Conservation (phyloP, 2,797 vertebrate genomes). For the Taenioides sp. region DNA sequence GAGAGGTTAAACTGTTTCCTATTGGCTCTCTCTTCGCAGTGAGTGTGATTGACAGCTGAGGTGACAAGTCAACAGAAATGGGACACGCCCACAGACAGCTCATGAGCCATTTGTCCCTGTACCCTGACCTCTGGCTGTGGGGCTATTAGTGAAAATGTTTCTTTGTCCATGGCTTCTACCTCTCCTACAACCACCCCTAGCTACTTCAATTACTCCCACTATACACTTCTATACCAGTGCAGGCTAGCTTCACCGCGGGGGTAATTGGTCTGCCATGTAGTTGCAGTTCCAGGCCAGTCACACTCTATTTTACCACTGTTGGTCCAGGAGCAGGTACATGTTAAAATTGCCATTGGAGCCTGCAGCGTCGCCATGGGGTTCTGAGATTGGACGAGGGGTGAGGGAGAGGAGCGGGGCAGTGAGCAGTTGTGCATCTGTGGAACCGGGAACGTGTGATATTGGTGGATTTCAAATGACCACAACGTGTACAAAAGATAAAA, state of each 20-base stretch:
- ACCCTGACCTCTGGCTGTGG: slow-evolving; percentile 68
- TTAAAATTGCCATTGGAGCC: slow-evolving; percentile 72
- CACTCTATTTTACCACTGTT: slow-evolving; percentile 70
- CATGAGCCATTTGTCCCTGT: slow-evolving; percentile 58
- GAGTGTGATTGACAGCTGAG: background rate
- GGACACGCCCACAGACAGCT: slow-evolving; percentile 42
- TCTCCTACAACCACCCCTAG: slow-evolving; percentile 69
- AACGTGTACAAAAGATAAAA: too few relatives aligned
- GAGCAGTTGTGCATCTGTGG: slow-evolving; percentile 28
- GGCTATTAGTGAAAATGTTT: slow-evolving; percentile 72
- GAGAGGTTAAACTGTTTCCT: background rate
- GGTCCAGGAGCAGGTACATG: slow-evolving; percentile 48
- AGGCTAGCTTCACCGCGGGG: slow-evolving; percentile 72
- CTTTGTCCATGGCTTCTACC: slow-evolving; percentile 68
- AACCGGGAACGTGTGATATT: background rate
- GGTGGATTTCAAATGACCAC: too few relatives aligned
- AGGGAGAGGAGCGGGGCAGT: slow-evolving; percentile 5
- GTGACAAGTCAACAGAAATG: background rate
- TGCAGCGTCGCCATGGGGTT: slow-evolving; percentile 47
- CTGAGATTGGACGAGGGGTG: slow-evolving; percentile 54
- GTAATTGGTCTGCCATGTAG: slow-evolving; percentile 77
- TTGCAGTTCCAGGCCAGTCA: slow-evolving; percentile 69
- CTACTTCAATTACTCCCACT: slow-evolving; percentile 76
- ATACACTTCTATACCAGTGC: slow-evolving; percentile 61
- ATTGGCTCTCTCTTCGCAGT: background rate